Percentiles rank a stretch among this genome's conserved stretches.
Conservation (phyloP, 2,797 vertebrate species). For the Rhabdomys pumilio region DNA sequence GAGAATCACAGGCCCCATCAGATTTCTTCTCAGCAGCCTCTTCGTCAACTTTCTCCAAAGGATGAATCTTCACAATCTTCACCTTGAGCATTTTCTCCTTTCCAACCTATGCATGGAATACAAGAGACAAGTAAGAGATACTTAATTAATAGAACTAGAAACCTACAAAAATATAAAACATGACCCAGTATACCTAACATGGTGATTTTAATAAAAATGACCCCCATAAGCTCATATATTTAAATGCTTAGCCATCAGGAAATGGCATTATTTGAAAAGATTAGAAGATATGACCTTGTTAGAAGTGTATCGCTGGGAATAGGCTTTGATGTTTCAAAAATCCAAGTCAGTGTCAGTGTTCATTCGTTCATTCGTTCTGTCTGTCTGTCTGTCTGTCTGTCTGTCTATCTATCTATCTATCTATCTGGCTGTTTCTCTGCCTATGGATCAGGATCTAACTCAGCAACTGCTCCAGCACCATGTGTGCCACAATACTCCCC, state of each 20-base stretch:
- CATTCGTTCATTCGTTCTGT: too few relatives aligned
- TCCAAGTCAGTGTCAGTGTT: not conserved
- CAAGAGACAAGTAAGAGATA: constrained; percentile 45
- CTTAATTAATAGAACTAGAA: constrained; percentile 34
- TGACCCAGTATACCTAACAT: not conserved
- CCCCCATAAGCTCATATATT: not conserved
- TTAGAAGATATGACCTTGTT: not conserved
- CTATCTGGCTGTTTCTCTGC: not conserved
- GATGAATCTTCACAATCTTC: constrained; percentile 95
- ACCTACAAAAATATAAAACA: not conserved
- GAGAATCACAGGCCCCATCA: constrained; percentile 96
- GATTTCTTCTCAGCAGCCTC: constrained; percentile 95
- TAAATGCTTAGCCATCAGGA: not conserved
- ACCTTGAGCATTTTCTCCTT: constrained; percentile 95
- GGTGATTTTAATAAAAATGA: not conserved
- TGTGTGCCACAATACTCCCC: not conserved
- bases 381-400: not conserved
- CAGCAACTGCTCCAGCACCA: not conserved
- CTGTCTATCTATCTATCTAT: not conserved
- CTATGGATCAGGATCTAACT: not conserved
- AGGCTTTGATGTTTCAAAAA: not conserved
- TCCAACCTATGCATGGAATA: constrained; percentile 91
- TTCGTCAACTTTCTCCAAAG: constrained; percentile 93
- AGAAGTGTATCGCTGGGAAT: not conserved
- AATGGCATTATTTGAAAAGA: not conserved